Conservation (phyloP, 2,888 invertebrate species). For the Ecdyonurus torrentis region DNA sequence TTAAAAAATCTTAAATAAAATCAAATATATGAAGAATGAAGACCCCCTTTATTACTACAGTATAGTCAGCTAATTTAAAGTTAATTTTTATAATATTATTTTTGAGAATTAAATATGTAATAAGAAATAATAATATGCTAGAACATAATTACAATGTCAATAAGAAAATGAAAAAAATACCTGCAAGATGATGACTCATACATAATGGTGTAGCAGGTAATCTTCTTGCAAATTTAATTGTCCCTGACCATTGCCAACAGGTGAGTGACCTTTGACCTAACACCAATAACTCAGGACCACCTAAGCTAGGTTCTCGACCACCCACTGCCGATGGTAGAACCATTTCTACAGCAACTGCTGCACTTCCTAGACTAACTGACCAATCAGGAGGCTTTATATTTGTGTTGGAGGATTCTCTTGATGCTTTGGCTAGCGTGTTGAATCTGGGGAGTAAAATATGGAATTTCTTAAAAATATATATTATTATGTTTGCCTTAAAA, state of each 20-base stretch:
- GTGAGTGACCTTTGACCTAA: neutral
- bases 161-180: too few species aligned
- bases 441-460: too few species aligned
- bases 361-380: neutral
- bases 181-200: conserved; percentile 1
- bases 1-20: too few species aligned
- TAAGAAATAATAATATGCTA: too few species aligned
- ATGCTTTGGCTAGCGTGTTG: neutral
- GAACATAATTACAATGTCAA: too few species aligned
- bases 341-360: neutral
- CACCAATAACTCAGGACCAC: neutral
- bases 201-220: neutral
- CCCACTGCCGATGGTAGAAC: neutral
- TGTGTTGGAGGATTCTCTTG: neutral
- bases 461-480: too few species aligned
- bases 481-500: too few species aligned
- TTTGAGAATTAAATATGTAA: too few species aligned
- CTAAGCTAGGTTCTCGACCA: neutral
- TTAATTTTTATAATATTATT: too few species aligned
- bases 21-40: too few species aligned
- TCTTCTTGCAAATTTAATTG: neutral
- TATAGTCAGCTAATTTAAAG: too few species aligned
- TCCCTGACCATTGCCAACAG: neutral
- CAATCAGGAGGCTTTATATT: neutral
- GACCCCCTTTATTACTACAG: too few species aligned